phyloP scores from a whole-genome alignment of 2,888 invertebrate species.

The Tachystola acroxantha region DNA sequence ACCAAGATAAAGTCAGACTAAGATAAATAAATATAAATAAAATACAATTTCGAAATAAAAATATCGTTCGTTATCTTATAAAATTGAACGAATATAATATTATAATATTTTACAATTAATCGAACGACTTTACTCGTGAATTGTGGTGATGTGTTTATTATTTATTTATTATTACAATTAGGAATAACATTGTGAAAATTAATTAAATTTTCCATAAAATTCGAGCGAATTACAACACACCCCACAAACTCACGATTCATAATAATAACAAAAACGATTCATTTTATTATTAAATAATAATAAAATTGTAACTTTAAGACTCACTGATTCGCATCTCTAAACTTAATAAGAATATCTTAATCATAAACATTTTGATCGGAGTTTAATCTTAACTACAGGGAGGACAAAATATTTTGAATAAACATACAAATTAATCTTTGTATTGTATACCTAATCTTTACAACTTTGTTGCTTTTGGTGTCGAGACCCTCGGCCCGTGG shows the following conservation, averaged over 20 bases:
- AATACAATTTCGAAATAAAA: no score
- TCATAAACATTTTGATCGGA: slow-evolving; percentile 26
- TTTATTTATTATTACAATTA: neutral
- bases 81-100: no score
- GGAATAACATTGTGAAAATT: neutral
- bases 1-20: neutral
- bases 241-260: slow-evolving; percentile 23
- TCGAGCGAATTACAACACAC: slow-evolving; percentile 40
- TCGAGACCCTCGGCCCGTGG: no score
- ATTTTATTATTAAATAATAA: slow-evolving; percentile 20
- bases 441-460: no score
- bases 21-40: no score
- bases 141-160: no score
- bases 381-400: slow-evolving; percentile 6
- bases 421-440: no score
- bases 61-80: no score
- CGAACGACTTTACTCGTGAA: no score
- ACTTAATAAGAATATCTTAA: slow-evolving; percentile 9
- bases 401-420: no score
- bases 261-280: slow-evolving; percentile 35
- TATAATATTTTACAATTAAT: no score
- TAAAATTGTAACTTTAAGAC: slow-evolving; percentile 11
- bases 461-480: no score
- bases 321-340: slow-evolving; percentile 33
- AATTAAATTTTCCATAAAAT: slow-evolving; percentile 14